Evolutionary conservation across 2,888 invertebrate species (phyloP), one percentile per base, ranked within the genome.

Genomic region (Tryphoninae sp.): DNA sequence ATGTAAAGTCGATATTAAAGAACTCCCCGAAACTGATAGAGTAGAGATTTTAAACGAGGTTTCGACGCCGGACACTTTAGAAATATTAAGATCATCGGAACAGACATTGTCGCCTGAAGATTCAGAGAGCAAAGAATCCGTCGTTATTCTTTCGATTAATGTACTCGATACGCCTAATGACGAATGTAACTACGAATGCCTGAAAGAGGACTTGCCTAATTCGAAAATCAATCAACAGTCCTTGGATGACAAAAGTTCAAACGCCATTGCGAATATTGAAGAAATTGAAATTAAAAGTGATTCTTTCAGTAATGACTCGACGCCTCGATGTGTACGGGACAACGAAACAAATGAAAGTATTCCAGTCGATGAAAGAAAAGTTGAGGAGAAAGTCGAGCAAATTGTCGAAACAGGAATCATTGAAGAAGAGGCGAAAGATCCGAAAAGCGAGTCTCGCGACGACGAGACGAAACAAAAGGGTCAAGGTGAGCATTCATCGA

Each of bases 41-140:
- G 33, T 62, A 0, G n/a, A 9, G 2, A 40, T 40, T 2, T n/a
- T 23, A 7, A 71, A 51, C 23, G 73, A 76, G 2, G 23, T 59
- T 2, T 11, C 75, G 0, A n/a, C 61, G 49, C 19, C 42, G 22
- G 75, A 82, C 22, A 23, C n/a, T n/a, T 40, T 69, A 11, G 42
- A 69, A 45, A 16, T 51, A 1, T 51, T 62, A 1, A 77, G 62
- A 67, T 77, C 61, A 1, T 64, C 62, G 45, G 75, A 79, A 33
- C 51, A 19, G n/a, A 64, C 79, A 4, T 22, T 67, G 23, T 62
- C 82, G 6, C 79, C 82, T 13, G 82, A 82, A 23, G 79, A 79
- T 59, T 82, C 79, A 11, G 82, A 82, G 6, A 64, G 73, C 33
- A 79, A 82, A 53, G 62, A 72, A 23, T 79, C 82, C 9, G 76